phyloP scores from a whole-genome alignment of 2,113 vertebrate genomes.

The Dicerorhinus sumatrensis region DNA sequence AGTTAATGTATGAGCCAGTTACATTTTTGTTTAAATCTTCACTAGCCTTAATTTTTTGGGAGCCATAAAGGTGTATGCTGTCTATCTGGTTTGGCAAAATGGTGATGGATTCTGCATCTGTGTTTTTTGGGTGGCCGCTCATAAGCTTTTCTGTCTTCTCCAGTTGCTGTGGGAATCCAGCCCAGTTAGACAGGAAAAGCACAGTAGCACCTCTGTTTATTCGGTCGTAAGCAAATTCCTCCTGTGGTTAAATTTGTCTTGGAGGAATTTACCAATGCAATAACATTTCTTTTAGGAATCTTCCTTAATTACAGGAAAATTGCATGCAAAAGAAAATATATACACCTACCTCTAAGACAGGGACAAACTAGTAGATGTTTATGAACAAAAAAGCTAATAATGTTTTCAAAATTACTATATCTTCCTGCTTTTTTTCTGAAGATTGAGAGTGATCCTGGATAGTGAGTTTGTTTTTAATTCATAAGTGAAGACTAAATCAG shows the following conservation, averaged over 20 bases:
- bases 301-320: constrained; percentile 68
- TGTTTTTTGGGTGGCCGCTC: background rate
- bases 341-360: constrained; percentile 52
- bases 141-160: background rate
- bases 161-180: constrained; percentile 47
- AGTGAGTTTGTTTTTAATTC: constrained; percentile 28
- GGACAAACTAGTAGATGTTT: constrained; percentile 70
- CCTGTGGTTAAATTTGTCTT: constrained; percentile 71
- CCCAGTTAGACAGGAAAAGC: constrained; percentile 55
- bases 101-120: background rate
- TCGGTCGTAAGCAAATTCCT: constrained; percentile 67
- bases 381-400: background rate
- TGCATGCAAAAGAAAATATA: constrained; percentile 62
- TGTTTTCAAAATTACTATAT: constrained; percentile 62
- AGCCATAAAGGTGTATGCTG: background rate
- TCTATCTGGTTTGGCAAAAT: constrained; percentile 39
- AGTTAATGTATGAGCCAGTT: background rate
- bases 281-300: constrained; percentile 73
- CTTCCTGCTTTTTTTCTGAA: constrained; percentile 43
- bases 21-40: constrained; percentile 54
- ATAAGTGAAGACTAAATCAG: background rate
- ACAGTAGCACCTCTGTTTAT: constrained; percentile 78
- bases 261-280: constrained; percentile 63
- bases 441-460: background rate
- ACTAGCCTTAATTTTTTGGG: constrained; percentile 8